These are phyloP conservation scores for Eupleurogrammus muticus DNA, from an alignment of 2,797 vertebrate species.

Conservation along the genomic window DNA sequence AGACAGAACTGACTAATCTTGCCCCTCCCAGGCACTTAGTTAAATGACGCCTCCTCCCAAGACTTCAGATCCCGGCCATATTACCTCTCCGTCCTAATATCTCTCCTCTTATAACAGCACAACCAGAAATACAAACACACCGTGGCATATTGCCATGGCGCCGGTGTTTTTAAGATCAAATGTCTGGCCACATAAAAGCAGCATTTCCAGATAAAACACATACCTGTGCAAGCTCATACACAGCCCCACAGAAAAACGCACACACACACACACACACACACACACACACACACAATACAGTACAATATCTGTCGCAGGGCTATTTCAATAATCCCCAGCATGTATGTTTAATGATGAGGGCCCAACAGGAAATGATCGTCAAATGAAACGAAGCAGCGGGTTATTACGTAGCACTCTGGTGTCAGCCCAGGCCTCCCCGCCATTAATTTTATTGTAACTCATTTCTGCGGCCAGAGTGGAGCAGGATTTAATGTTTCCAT, in stretches of 20 bases:
- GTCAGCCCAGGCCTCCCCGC: conserved; percentile 85
- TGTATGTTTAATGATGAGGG: conserved; percentile 95
- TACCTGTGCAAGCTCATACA: neutral
- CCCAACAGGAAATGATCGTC: conserved; percentile 95
- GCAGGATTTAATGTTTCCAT: conserved; percentile 99
- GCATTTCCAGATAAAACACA: conserved; percentile 59
- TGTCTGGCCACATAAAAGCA: conserved; percentile 63
- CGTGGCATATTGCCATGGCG: conserved; percentile 63
- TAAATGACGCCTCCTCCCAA: conserved; percentile 75
- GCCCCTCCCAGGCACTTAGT: conserved; percentile 74
- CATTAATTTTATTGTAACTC: conserved; percentile 98
- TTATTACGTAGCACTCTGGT: conserved; percentile 88
- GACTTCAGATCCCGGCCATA: conserved; percentile 63
- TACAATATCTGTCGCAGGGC: conserved; percentile 85
- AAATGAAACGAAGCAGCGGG: conserved; percentile 93
- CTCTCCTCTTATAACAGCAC: conserved; percentile 63
- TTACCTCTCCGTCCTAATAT: conserved; percentile 67
- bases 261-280: conserved; percentile 32
- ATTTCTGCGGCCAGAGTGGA: conserved; percentile 95
- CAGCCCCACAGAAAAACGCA: conserved; percentile 3
- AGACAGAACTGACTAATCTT: conserved; percentile 74
- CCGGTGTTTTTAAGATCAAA: conserved; percentile 69
- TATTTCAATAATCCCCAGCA: conserved; percentile 92
- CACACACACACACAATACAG: too few relatives aligned
- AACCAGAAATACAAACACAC: conserved; percentile 68